phyloP scores from a whole-genome alignment of 2,113 vertebrate genomes.

The Oreamnos americanus region DNA sequence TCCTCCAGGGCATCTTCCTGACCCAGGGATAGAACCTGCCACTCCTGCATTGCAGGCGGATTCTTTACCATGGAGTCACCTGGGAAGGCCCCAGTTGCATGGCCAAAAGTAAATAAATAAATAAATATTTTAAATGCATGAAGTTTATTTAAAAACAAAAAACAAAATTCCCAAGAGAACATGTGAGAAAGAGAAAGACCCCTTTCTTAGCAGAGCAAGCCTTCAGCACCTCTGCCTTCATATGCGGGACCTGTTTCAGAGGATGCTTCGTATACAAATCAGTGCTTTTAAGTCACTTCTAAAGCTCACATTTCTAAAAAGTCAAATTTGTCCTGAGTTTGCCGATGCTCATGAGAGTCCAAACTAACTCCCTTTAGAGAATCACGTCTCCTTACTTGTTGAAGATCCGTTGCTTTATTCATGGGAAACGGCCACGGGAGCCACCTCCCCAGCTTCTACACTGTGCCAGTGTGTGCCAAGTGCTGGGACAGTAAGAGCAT shows the following conservation, averaged over 20 bases:
- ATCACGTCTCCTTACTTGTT: not conserved
- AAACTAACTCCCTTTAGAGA: not conserved
- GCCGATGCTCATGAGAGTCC: not conserved
- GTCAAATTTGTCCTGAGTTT: not conserved
- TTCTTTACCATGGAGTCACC: not conserved
- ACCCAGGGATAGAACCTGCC: not conserved
- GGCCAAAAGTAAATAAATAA: not conserved
- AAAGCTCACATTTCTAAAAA: not conserved
- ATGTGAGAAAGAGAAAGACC: not conserved
- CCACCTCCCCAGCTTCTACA: not conserved
- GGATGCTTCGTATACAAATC: not conserved
- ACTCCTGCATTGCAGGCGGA: not conserved
- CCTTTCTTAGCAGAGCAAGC: not conserved
- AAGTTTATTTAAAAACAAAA: not conserved
- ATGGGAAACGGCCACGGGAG: too few species aligned
- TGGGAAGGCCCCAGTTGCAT: not conserved
- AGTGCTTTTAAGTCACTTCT: not conserved
- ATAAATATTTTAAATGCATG: not conserved
- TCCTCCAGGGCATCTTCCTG: not conserved
- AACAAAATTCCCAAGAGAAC: not conserved
- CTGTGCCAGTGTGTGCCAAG: accelerated
- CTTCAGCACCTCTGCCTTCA: not conserved
- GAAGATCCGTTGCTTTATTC: not conserved
- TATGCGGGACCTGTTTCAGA: not conserved
- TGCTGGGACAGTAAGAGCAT: not conserved